Evolutionary conservation across 2,888 invertebrate species (phyloP).

Genomic region (Sinopyrophorus schimmeli): DNA sequence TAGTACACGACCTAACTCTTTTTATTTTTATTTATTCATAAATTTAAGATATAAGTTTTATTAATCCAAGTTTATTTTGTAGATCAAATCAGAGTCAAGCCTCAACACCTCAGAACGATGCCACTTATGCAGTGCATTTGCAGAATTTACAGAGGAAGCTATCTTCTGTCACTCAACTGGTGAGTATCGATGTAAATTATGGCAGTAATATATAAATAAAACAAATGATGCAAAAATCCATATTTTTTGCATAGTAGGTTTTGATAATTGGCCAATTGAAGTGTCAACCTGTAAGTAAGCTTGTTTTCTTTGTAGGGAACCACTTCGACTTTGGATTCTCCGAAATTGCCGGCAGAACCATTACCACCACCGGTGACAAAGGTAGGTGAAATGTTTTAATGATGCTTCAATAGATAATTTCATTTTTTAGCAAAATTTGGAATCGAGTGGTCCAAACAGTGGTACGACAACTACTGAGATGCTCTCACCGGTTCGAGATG

Average conservation of each 20-base stretch:
- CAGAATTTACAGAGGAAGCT: slow-evolving; percentile 72
- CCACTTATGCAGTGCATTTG: slow-evolving; percentile 70
- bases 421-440: slow-evolving; percentile 49
- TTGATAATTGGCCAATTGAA: no score
- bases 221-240: no score
- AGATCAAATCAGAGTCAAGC: no score
- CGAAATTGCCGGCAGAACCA: slow-evolving; percentile 16
- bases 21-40: no score
- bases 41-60: no score
- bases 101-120: slow-evolving; percentile 68
- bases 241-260: no score
- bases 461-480: slow-evolving; percentile 49
- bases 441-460: slow-evolving; percentile 47
- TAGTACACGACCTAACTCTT: no score
- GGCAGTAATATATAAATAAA: no score
- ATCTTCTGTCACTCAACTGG: slow-evolving; percentile 60
- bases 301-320: no score
- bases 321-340: slow-evolving; percentile 17
- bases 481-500: slow-evolving; percentile 48
- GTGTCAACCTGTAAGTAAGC: no score
- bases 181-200: no score
- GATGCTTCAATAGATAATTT: not conserved
- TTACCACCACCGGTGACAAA: slow-evolving; percentile 4
- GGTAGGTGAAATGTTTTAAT: slow-evolving; percentile 6
- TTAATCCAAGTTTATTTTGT: no score